Evolutionary conservation across 2,797 vertebrate genomes (phyloP).

Genomic region (Hozukius guyotensis): DNA sequence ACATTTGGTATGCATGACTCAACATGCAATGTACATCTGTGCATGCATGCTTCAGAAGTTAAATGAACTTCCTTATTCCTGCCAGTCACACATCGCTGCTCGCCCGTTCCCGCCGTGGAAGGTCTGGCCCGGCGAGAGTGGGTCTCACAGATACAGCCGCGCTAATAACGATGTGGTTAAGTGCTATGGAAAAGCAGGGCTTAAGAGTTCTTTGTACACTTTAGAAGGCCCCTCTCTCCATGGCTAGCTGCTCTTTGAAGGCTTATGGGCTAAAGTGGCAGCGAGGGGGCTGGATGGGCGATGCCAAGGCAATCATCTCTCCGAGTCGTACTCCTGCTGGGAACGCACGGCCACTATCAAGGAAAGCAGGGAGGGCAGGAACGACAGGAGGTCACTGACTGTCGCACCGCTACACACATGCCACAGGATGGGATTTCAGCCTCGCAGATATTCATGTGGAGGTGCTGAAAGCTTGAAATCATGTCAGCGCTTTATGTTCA

Average conservation of each 20-base stretch:
- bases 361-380: slow-evolving; percentile 14
- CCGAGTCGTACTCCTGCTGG: slow-evolving; percentile 34
- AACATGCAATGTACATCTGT: background rate
- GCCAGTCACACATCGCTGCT: slow-evolving; percentile 21
- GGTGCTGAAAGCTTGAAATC: slow-evolving; percentile 1
- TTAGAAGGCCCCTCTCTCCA: slow-evolving; percentile 52
- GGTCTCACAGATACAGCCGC: slow-evolving; percentile 44
- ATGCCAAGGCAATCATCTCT: slow-evolving; percentile 63
- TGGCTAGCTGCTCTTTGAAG: slow-evolving; percentile 68
- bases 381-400: slow-evolving; percentile 34
- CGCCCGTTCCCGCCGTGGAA: background rate
- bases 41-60: background rate
- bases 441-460: slow-evolving; percentile 17
- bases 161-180: slow-evolving; percentile 64
- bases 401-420: background rate
- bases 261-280: slow-evolving; percentile 66
- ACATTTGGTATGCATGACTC: background rate
- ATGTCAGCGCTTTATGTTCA: background rate
- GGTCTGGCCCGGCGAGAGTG: slow-evolving; percentile 5
- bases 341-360: slow-evolving; percentile 22
- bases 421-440: slow-evolving; percentile 1
- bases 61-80: background rate
- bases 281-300: slow-evolving; percentile 29
- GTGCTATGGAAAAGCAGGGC: slow-evolving; percentile 57
- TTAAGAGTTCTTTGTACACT: slow-evolving; percentile 65